Evolutionary conservation across 2,888 invertebrate species (phyloP), one percentile per base, ranked within the genome.

Genomic region (Caenorhabditis parvicauda): DNA sequence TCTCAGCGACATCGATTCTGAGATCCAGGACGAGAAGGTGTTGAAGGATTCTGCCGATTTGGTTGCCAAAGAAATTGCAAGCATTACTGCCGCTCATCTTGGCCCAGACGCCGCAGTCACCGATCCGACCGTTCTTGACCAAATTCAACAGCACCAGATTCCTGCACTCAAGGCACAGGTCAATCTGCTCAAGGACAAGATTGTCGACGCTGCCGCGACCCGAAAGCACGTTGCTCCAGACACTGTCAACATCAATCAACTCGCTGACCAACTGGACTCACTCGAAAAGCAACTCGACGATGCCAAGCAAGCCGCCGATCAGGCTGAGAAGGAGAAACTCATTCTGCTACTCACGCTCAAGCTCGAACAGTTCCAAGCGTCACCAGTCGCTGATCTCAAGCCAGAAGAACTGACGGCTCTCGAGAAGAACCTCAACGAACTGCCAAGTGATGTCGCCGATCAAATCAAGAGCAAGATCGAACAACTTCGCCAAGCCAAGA

Each of bases 91-190:
- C 29, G 54, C 32, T 35, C 59, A 60, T 41, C 59, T 64, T 41
- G 37, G 45, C 28, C 49, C 51, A 19, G 56, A 59, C 38, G 66
- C 70, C 27, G 74, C 75, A 49, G 72, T 74, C 29, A 56, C 37
- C 17, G 56, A 56, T 56, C 50, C 56, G 21, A 35, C 53, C 3
- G 37, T 59, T 35, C 51, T 59, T 29, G 59, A 53, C 35, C 49
- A 42, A 19, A 59, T 59, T 38, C 38, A 49, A 22, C 54, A 59
- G 39, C 39, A 38, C 32, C 46, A 61, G 32, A 38, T 62, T 41
- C 65, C 65, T 43, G 65, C 65, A 42, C 54, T 65, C 32, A 55
- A 53, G 38, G 65, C 65, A 29, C 65, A 65, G 56, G 44, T 65
- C 28, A 52, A 59, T 29, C 35, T 55, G 28, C 46, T 65, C 48